Conservation (phyloP, 2,888 invertebrate genomes). For the Ferdinandea cuprea region DNA sequence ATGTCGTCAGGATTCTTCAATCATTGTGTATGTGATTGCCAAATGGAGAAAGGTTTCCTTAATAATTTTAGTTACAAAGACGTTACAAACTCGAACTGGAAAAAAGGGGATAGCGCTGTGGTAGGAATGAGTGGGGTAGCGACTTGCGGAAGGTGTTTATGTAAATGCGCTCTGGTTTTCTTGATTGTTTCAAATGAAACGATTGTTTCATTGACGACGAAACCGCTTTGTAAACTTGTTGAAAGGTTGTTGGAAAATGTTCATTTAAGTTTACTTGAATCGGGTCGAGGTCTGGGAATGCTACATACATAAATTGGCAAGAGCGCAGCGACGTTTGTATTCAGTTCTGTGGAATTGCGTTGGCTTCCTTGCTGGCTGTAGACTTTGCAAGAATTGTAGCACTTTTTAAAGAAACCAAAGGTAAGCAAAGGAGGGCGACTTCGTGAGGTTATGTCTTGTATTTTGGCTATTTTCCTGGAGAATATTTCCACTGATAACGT, state of each 20-base stretch:
- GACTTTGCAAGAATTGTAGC: not conserved
- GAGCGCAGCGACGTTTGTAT: not conserved
- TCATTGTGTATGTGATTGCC: slow-evolving; percentile 9
- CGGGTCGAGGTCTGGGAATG: slow-evolving; percentile 3
- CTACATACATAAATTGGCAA: slow-evolving; percentile 4
- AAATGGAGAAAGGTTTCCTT: slow-evolving; percentile 38
- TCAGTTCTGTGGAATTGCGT: slow-evolving; percentile 5
- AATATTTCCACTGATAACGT: no score
- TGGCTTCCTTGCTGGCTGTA: slow-evolving; percentile 12
- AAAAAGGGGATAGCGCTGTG: slow-evolving; percentile 17
- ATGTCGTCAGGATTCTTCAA: no score
- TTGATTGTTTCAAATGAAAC: slow-evolving; percentile 37
- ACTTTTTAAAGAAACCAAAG: not conserved
- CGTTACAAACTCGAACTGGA: slow-evolving; percentile 37
- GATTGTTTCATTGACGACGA: slow-evolving; percentile 20
- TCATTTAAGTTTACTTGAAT: slow-evolving; percentile 20
- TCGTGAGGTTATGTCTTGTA: not conserved
- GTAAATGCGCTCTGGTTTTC: slow-evolving; percentile 34
- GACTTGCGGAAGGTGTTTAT: slow-evolving; percentile 36
- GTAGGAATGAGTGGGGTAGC: not conserved
- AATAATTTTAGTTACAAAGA: slow-evolving; percentile 51
- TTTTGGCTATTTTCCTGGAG: not conserved
- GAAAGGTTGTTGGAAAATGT: slow-evolving; percentile 1
- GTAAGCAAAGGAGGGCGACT: not conserved
- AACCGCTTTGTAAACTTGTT: slow-evolving; percentile 24